Conservation (phyloP, 2,888 invertebrate species). For the Aspidiotus destructor region DNA sequence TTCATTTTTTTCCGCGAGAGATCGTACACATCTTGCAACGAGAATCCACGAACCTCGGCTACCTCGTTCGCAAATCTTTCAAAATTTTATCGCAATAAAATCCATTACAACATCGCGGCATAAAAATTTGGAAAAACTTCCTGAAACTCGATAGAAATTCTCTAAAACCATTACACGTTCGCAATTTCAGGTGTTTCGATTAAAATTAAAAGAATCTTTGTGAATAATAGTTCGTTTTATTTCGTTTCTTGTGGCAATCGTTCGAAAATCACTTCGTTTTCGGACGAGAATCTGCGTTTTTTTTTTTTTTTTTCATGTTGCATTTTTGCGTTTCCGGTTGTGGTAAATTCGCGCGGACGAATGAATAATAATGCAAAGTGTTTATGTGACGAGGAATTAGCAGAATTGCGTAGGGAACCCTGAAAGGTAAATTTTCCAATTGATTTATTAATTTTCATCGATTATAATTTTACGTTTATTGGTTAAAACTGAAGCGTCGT, state of each 20-base stretch:
- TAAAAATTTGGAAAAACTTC: too few relatives aligned
- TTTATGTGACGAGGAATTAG: conserved; percentile 33
- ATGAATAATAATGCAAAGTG: conserved; percentile 33
- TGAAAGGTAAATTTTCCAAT: conserved; percentile 32
- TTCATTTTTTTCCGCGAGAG: too few relatives aligned
- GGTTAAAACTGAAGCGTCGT: conserved; percentile 2
- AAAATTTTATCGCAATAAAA: too few relatives aligned
- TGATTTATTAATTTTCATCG: conserved; percentile 21
- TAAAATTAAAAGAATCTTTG: too few relatives aligned
- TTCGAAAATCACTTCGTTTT: not conserved
- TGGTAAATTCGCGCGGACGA: conserved; percentile 32
- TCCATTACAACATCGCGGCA: too few relatives aligned
- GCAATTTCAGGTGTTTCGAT: too few relatives aligned
- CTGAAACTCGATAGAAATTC: too few relatives aligned
- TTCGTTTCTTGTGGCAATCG: not conserved
- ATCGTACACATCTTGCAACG: too few relatives aligned
- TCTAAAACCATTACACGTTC: too few relatives aligned
- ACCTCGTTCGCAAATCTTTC: too few relatives aligned
- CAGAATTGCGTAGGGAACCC: conserved; percentile 33
- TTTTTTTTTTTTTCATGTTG: conserved; percentile 11
- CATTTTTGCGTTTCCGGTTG: conserved; percentile 33
- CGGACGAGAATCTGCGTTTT: conserved; percentile 17
- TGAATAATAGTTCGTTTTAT: not conserved
- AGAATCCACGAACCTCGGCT: too few relatives aligned
- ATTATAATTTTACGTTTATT: conserved; percentile 12